Conservation (phyloP, 2,113 vertebrate species). For the Paratilapia polleni region DNA sequence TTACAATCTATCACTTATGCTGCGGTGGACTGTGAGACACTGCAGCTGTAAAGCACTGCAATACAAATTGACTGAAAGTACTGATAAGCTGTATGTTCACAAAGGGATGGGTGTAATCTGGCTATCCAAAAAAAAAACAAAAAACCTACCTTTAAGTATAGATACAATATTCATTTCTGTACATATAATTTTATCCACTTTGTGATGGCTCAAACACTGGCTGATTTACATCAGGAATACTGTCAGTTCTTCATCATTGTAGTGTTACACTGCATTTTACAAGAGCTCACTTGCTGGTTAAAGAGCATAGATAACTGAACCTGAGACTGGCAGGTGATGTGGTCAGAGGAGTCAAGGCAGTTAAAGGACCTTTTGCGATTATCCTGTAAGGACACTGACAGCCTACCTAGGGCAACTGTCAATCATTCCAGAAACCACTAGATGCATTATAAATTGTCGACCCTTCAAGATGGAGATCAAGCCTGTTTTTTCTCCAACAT, state of each 20-base stretch:
- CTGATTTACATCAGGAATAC: not conserved
- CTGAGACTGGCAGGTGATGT: no score
- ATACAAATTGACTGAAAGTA: not conserved
- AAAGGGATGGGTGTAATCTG: not conserved
- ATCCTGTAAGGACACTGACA: no score
- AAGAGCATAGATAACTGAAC: no score
- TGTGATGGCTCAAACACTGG: not conserved
- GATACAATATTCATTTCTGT: not conserved
- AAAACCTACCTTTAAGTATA: not conserved
- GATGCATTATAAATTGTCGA: no score
- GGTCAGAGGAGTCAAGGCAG: no score
- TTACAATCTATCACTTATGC: conserved; percentile 22
- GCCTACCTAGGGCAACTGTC: no score
- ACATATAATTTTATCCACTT: not conserved
- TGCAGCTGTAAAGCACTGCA: conserved; percentile 9
- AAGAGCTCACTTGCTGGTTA: no score
- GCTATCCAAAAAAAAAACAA: not conserved
- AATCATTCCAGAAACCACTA: not conserved
- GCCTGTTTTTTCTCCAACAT: no score
- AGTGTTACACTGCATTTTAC: not conserved
- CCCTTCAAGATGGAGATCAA: no score
- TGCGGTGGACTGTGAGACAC: not conserved
- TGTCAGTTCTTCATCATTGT: not conserved
- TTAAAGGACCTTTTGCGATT: no score
- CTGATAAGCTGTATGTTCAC: conserved; percentile 11